Evolutionary conservation across 2,797 vertebrate species (phyloP).

Genomic region (Sebastes cheni): DNA sequence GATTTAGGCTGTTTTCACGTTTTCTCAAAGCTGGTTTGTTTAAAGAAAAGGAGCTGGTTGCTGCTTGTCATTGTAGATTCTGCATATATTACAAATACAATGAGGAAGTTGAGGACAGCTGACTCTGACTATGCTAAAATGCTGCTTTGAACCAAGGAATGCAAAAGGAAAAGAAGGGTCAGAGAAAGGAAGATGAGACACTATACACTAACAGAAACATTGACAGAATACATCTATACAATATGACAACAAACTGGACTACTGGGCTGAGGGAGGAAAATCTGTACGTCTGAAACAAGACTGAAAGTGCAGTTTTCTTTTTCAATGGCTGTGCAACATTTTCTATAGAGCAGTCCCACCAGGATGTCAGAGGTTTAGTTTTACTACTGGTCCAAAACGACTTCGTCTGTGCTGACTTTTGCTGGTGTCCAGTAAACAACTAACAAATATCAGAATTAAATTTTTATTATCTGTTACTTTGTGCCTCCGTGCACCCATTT

Average conservation of each 20-base stretch:
- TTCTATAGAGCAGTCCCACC: not conserved
- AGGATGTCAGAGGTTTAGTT: not conserved
- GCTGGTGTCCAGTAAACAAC: not conserved
- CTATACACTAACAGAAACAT: slow-evolving; percentile 42
- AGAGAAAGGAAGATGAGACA: slow-evolving; percentile 49
- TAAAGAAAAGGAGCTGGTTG: not conserved
- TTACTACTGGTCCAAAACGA: not conserved
- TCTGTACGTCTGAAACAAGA: slow-evolving; percentile 42
- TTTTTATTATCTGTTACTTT: not conserved
- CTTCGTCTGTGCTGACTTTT: not conserved
- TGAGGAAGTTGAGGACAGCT: not conserved
- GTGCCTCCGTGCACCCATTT: not conserved
- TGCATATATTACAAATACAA: not conserved
- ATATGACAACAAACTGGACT: slow-evolving; percentile 33
- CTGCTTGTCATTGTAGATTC: not conserved
- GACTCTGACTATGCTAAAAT: slow-evolving; percentile 56
- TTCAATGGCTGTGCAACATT: not conserved
- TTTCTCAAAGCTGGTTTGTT: not conserved
- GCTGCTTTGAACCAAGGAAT: slow-evolving; percentile 58
- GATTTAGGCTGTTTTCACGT: not conserved
- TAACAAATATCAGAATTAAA: not conserved
- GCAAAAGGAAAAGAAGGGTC: slow-evolving; percentile 39
- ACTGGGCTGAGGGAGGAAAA: slow-evolving; percentile 38
- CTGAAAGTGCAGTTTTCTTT: slow-evolving; percentile 39
- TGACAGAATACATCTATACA: slow-evolving; percentile 41